Percentiles rank a stretch among this genome's conserved stretches.
Conservation (phyloP, 2,113 vertebrate genomes). For the Candoia aspera region DNA sequence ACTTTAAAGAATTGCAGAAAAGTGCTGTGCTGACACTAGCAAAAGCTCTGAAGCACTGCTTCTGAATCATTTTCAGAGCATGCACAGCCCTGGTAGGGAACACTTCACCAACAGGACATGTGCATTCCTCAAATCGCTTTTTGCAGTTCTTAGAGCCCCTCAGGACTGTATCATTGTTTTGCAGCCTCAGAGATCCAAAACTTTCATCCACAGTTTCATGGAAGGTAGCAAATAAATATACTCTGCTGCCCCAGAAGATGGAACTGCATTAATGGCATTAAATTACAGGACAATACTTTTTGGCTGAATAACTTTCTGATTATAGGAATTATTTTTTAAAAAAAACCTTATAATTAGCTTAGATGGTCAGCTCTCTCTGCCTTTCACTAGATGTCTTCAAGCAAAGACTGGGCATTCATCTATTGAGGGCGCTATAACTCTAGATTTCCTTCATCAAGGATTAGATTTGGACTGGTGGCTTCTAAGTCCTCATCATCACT, state of each 20-base stretch:
- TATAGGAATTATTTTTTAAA: not conserved
- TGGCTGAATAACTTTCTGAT: not conserved
- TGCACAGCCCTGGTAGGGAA: not conserved
- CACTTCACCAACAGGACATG: not conserved
- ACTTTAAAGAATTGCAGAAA: no score
- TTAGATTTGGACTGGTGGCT: not conserved
- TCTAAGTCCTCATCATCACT: not conserved
- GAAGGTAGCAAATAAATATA: not conserved
- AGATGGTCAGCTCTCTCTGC: not conserved
- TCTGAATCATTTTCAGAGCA: no score
- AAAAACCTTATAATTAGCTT: not conserved
- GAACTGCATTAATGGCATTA: not conserved
- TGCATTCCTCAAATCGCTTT: not conserved
- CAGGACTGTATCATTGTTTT: not conserved
- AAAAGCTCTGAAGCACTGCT: no score
- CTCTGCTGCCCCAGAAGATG: not conserved
- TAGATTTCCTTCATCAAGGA: not conserved
- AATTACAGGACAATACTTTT: not conserved
- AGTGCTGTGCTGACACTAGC: no score
- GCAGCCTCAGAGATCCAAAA: not conserved
- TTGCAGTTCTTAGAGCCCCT: not conserved
- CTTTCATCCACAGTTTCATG: not conserved
- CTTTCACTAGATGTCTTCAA: not conserved
- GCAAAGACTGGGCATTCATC: not conserved
- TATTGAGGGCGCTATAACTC: not conserved